These are phyloP conservation scores for Calidris pugnax DNA, from an alignment of 2,113 vertebrate species.

Conservation along the genomic window DNA sequence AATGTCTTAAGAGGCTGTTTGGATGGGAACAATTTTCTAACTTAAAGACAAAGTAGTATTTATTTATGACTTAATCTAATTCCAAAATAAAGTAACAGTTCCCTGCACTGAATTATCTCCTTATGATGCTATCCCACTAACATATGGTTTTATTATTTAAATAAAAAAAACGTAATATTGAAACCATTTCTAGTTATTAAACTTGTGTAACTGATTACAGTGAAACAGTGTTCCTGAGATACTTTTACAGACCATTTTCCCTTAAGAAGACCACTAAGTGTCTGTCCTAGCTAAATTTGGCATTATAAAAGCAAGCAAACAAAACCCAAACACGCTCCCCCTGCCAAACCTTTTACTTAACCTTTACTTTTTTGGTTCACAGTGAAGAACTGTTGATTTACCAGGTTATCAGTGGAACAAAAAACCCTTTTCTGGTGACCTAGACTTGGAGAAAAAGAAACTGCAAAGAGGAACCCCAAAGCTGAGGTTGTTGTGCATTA, in stretches of 20 bases:
- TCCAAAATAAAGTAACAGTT: slow-evolving; percentile 63
- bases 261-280: not conserved
- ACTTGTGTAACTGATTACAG: slow-evolving; percentile 22
- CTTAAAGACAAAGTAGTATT: slow-evolving; percentile 62
- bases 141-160: slow-evolving; percentile 55
- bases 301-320: slow-evolving; percentile 5
- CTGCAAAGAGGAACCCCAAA: not conserved
- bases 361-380: not conserved
- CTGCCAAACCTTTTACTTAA: not conserved
- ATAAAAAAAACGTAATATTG: slow-evolving; percentile 36
- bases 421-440: not conserved
- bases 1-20: slow-evolving; percentile 61
- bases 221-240: not conserved
- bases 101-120: slow-evolving; percentile 21
- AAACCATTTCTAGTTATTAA: slow-evolving; percentile 49
- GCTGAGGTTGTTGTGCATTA: not conserved
- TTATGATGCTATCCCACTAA: slow-evolving; percentile 22
- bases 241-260: not conserved
- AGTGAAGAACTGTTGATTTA: not conserved
- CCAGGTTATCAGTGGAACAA: not conserved
- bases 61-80: slow-evolving; percentile 67
- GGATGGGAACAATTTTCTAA: slow-evolving; percentile 45
- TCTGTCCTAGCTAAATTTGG: not conserved
- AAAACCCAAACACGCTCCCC: not conserved
- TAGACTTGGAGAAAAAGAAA: not conserved